phyloP scores from a whole-genome alignment of 2,797 vertebrate species.

The Mallotus villosus region DNA sequence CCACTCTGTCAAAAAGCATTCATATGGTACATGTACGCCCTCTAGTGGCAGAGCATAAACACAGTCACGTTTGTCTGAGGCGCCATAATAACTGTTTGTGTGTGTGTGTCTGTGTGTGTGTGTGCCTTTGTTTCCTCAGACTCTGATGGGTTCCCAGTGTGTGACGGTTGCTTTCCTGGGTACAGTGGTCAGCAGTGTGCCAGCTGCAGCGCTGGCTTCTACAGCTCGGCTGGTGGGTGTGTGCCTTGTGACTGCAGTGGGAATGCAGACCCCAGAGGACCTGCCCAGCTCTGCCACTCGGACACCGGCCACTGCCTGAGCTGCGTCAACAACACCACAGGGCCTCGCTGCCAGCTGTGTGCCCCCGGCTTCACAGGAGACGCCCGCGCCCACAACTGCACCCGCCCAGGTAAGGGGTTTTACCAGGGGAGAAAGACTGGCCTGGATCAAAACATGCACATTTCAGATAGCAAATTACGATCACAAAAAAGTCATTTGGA shows the following conservation, averaged over 20 bases:
- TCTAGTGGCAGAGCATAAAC: conserved; percentile 35
- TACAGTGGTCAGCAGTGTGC: conserved; percentile 80
- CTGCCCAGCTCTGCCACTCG: conserved; percentile 75
- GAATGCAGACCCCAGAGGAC: conserved; percentile 78
- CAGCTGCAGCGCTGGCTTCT: conserved; percentile 80
- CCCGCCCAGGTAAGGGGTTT: conserved; percentile 73
- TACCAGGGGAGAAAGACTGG: not conserved
- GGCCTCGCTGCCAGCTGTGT: conserved; percentile 82
- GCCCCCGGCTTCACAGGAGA: conserved; percentile 76
- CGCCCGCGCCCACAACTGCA: conserved; percentile 79
- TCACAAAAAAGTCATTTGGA: not conserved
- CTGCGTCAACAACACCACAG: conserved; percentile 83
- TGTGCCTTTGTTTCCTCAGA: conserved; percentile 65
- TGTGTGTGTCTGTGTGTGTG: not conserved
- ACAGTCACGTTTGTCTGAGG: not conserved
- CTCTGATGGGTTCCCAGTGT: conserved; percentile 62
- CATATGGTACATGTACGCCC: conserved; percentile 20
- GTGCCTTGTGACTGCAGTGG: conserved; percentile 82
- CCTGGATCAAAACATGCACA: not conserved
- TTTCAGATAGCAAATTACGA: not conserved
- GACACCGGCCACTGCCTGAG: conserved; percentile 83
- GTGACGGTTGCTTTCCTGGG: conserved; percentile 78
- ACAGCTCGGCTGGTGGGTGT: conserved; percentile 80
- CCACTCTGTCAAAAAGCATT: not conserved
- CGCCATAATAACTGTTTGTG: not conserved